Evolutionary conservation across 2,888 invertebrate species (phyloP).

Genomic region (Globia sparganii): DNA sequence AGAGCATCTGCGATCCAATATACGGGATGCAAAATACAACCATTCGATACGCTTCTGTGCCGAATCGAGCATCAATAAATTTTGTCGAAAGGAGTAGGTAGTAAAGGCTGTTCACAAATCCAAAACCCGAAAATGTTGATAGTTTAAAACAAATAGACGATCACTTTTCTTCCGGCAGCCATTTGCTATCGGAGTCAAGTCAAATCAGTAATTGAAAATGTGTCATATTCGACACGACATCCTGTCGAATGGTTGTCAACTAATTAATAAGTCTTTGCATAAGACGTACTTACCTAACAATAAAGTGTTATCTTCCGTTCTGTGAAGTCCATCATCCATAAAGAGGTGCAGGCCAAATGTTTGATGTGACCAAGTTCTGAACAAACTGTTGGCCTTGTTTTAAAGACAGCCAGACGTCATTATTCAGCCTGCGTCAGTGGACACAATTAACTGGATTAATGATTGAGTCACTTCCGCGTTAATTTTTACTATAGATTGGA

Average conservation of each 20-base stretch:
- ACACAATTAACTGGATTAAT: slow-evolving; percentile 67
- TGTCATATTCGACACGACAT: background rate
- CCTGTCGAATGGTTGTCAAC: background rate
- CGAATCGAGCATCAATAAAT: background rate
- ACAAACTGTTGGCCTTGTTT: background rate
- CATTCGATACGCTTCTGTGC: background rate
- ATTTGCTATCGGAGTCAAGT: background rate
- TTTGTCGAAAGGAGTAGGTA: background rate
- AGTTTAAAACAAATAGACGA: background rate
- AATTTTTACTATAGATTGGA: slow-evolving; percentile 67
- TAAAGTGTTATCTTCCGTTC: background rate
- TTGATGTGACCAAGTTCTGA: background rate
- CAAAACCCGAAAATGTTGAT: background rate
- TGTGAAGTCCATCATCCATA: background rate
- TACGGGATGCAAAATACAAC: background rate
- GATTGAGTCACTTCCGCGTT: slow-evolving; percentile 67
- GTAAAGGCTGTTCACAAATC: background rate
- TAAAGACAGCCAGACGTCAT: background rate
- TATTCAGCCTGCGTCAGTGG: slow-evolving; percentile 25
- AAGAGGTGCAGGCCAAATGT: background rate
- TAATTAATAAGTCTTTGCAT: background rate
- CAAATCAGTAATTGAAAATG: background rate
- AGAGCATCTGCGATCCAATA: background rate
- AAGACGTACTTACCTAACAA: too few relatives aligned
- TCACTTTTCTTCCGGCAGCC: background rate